These are phyloP conservation scores for Sorex araneus DNA, from an alignment of 2,113 vertebrate species.

Conservation along the genomic window DNA sequence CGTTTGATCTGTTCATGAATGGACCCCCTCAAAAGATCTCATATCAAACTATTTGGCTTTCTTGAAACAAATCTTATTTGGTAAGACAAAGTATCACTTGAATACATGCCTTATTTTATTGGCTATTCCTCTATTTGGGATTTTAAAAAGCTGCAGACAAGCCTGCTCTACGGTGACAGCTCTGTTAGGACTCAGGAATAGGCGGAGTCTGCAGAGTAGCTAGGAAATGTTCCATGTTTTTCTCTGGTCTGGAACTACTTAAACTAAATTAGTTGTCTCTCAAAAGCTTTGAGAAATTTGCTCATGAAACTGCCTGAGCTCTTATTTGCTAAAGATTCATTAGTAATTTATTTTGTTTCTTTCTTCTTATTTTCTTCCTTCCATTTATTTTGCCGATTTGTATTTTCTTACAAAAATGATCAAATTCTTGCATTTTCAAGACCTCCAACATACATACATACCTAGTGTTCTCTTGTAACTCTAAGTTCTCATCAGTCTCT, in stretches of 20 bases:
- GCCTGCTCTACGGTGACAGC: background rate
- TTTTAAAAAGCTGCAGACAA: conserved; percentile 32
- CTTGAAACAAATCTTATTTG: conserved; percentile 53
- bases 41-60: background rate
- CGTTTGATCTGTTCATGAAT: background rate
- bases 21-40: background rate
- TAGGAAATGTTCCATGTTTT: conserved; percentile 49
- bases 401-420: conserved; percentile 48
- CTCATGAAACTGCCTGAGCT: conserved; percentile 24
- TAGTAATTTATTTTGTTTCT: conserved; percentile 29
- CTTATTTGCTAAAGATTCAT: conserved; percentile 34
- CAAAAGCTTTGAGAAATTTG: conserved; percentile 51
- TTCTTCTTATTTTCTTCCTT: conserved; percentile 40
- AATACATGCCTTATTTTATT: conserved; percentile 35
- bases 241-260: conserved; percentile 50
- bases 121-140: conserved; percentile 38
- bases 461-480: background rate
- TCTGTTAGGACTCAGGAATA: background rate
- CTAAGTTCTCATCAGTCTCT: background rate
- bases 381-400: conserved; percentile 14
- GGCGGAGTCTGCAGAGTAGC: conserved; percentile 18
- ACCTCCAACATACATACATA: background rate
- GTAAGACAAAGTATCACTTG: conserved; percentile 4
- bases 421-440: background rate
- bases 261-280: conserved; percentile 53